Percentiles rank a stretch among this genome's conserved stretches.
Conservation (phyloP, 2,888 invertebrate genomes). For the Eupithecia pulchellata region DNA sequence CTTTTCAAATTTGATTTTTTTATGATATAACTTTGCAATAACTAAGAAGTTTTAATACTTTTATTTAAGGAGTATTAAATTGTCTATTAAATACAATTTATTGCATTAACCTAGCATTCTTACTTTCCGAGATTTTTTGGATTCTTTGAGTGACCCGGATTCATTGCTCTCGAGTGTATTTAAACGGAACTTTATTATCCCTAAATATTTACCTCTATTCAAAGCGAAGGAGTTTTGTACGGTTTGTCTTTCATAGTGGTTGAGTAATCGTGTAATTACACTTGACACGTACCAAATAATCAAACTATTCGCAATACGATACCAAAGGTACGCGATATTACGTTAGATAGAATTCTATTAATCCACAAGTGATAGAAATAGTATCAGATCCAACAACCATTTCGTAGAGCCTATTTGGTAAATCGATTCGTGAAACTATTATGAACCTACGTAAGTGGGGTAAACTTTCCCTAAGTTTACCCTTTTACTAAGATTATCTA, state of each 20-base stretch:
- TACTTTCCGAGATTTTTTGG: too few relatives aligned
- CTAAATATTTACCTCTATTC: neutral
- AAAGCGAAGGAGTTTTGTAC: conserved; percentile 9
- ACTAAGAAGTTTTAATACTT: too few relatives aligned
- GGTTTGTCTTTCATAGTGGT: neutral
- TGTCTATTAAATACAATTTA: too few relatives aligned
- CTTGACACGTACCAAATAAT: conserved; percentile 6
- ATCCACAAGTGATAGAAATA: neutral
- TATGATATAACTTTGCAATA: too few relatives aligned
- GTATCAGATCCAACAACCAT: conserved; percentile 11
- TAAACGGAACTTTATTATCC: neutral
- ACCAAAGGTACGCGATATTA: neutral
- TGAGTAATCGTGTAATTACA: neutral
- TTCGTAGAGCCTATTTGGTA: conserved; percentile 1
- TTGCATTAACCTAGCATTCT: too few relatives aligned
- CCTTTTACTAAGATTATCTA: conserved; percentile 1
- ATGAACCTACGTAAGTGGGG: neutral
- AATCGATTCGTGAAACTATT: conserved; percentile 7
- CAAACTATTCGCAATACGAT: conserved; percentile 13
- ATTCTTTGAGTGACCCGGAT: too few relatives aligned
- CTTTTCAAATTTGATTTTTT: too few relatives aligned
- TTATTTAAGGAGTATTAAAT: too few relatives aligned
- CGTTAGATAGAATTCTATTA: neutral
- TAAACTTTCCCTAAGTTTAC: too few relatives aligned
- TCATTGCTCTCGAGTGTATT: too few relatives aligned